Base-by-base conservation (phyloP, 2,797 vertebrate genomes). In the Bovichtus variegatus region DNA sequence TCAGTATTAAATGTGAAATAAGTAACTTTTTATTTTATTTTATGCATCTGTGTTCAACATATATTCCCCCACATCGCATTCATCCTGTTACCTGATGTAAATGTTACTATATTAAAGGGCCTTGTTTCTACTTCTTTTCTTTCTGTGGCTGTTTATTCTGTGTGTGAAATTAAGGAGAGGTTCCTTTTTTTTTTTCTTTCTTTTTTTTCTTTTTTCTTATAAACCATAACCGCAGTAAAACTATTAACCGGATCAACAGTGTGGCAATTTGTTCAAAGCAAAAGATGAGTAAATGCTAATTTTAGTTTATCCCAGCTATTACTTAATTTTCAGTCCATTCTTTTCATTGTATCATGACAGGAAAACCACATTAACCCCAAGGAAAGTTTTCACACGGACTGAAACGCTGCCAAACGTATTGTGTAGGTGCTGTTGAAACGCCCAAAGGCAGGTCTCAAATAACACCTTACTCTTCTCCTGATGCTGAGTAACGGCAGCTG, bases 71-170 rank as follows among this genome's bases (percentile, higher is more conserved):
- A 47, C 67, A 57, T 75, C 41, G 68, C 55, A 53, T 53, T 80
- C 60, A 85, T 71, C 67, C 51, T 75, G 67, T 86, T 83, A 86
- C 67, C 70, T 67, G 41, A 85, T 88, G 82, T 87, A 86, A 78
- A 89, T 84, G 87, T 89, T 80, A 75, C 51, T 65, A 77, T 90
- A 93, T 90, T 94, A 94, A 94, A 94, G 84, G 86, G 67, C 75
- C 79, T 90, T 90, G 82, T 93, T 93, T 89, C 34, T 89, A 90
- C 51, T 34, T 57, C 19, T 58, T 31, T 6, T 75, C 10, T 62
- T 27, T 40, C 12, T 69, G 16, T 67, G 67, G 23, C 68, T 51
- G 31, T 77, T 67, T 54, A 16, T 84, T 75, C n/a, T 0, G 4
- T 3, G 5, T 12, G 12, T 12, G 4, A 25, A 25, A 50, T 41